phyloP scores from a whole-genome alignment of 2,113 vertebrate genomes.

The Herpailurus yagouaroundi region DNA sequence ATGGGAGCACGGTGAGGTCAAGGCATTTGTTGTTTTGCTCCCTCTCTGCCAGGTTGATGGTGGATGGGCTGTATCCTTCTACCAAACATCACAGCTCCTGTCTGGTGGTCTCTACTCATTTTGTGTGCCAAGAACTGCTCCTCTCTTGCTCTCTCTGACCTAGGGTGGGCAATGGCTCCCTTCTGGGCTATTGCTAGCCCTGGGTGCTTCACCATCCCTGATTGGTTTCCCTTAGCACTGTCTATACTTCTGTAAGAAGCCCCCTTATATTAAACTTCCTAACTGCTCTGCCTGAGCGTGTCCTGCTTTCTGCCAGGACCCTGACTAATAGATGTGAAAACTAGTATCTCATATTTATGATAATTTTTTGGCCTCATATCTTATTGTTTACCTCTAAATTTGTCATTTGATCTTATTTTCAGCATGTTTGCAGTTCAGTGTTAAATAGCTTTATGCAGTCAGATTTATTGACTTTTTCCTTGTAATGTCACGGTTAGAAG shows the following conservation, averaged over 20 bases:
- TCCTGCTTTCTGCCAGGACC: background rate
- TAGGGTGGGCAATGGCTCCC: background rate
- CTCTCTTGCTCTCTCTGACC: background rate
- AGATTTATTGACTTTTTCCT: background rate
- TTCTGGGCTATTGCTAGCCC: background rate
- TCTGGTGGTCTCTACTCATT: background rate
- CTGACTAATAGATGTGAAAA: background rate
- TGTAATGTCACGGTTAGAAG: background rate
- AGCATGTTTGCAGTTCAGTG: background rate
- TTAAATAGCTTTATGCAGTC: background rate
- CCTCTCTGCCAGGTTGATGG: background rate
- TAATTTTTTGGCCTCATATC: background rate
- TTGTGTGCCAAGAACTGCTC: background rate
- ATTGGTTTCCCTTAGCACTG: background rate
- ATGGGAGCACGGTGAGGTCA: background rate
- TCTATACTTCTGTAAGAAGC: background rate
- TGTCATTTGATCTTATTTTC: background rate
- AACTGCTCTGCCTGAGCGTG: background rate
- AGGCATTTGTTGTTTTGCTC: background rate
- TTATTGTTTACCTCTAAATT: background rate
- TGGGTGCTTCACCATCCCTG: background rate
- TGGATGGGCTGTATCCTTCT: background rate
- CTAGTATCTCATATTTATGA: background rate
- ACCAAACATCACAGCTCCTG: background rate
- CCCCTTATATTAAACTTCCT: background rate